A percentile compares a stretch with the other conserved stretches of the same genome.
phyloP scores from a whole-genome alignment of 1,140 invertebrate species.

The Drosophila equinoxialis region DNA sequence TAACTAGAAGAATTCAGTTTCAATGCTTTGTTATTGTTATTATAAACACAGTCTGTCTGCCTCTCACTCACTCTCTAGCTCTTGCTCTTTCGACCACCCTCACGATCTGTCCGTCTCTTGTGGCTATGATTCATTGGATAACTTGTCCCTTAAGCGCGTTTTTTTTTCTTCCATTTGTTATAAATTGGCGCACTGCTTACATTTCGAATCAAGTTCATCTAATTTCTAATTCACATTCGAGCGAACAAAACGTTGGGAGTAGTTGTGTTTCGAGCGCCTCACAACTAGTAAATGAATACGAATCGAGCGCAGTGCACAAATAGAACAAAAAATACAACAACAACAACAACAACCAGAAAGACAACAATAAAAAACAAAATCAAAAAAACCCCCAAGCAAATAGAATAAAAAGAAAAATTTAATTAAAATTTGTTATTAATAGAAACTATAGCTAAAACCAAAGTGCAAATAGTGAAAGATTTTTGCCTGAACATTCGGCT shows the following conservation, averaged over 20 bases:
- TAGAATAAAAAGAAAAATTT: constrained; percentile 13
- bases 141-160: constrained; percentile 8
- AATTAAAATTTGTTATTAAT: constrained; percentile 23
- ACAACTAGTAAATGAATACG: constrained; percentile 6
- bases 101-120: neutral
- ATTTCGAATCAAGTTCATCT: constrained; percentile 12
- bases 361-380: neutral
- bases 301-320: constrained; percentile 10
- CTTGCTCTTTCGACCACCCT: neutral
- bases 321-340: neutral
- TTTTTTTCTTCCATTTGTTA: constrained; percentile 4
- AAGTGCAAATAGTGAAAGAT: constrained; percentile 7
- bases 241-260: neutral
- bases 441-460: constrained; percentile 9
- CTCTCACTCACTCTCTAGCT: neutral
- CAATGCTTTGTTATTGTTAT: neutral
- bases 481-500: neutral
- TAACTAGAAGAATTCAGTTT: neutral
- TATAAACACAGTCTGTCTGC: neutral
- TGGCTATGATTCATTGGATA: neutral
- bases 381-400: constrained; percentile 2
- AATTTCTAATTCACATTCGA: constrained; percentile 10
- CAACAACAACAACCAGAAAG: neutral
- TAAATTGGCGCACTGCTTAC: constrained; percentile 9
- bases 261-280: neutral